Conservation (phyloP, 2,888 invertebrate genomes). For the Tachystola acroxantha region DNA sequence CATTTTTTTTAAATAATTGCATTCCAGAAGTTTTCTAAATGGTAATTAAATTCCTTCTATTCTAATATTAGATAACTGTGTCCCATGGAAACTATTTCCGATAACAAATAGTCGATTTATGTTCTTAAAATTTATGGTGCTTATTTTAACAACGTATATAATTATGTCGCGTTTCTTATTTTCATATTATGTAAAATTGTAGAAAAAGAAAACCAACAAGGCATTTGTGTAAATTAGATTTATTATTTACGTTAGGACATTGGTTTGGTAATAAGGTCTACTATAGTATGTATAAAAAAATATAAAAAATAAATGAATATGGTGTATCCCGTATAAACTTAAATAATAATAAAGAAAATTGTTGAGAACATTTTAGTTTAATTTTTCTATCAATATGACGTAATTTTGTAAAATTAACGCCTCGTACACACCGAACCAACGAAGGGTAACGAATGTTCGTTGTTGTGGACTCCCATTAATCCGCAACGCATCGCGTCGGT, state of each 20-base stretch:
- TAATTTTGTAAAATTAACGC: no score
- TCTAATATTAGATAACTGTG: conserved; percentile 2
- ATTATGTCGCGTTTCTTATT: not conserved
- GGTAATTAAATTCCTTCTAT: conserved; percentile 10
- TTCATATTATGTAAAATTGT: conserved; percentile 2
- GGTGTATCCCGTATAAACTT: conserved; percentile 40
- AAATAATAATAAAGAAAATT: conserved; percentile 36
- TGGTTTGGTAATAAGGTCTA: conserved; percentile 40
- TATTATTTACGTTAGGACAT: conserved; percentile 23
- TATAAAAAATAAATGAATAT: conserved; percentile 23
- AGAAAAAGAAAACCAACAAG: conserved; percentile 9
- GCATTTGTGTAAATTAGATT: conserved; percentile 16
- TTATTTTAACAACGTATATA: not conserved
- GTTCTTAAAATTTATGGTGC: conserved; percentile 3
- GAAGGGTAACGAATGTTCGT: no score
- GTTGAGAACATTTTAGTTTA: conserved; percentile 24
- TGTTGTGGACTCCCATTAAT: no score
- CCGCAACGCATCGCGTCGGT: no score
- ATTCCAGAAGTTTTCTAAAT: conserved; percentile 28
- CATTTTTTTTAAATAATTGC: conserved; percentile 17
- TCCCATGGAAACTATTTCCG: conserved; percentile 2
- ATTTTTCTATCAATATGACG: conserved; percentile 1
- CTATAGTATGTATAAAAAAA: conserved; percentile 22
- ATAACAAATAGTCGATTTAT: not conserved
- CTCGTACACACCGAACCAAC: no score